phyloP scores from a whole-genome alignment of 2,888 invertebrate species.

The Augiades crinisus region DNA sequence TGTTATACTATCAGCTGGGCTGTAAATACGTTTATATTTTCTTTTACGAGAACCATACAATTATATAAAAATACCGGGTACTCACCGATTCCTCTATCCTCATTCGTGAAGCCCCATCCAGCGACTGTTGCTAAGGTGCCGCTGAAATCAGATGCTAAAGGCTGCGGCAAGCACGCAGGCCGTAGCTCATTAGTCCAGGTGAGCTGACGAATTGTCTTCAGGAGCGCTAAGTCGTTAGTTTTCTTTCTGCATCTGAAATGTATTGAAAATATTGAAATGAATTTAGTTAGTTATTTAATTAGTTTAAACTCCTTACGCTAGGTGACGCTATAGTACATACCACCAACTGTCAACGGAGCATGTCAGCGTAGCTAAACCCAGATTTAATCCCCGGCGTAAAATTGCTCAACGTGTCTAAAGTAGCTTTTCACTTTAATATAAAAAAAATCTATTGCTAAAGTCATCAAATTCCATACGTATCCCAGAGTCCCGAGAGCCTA shows the following conservation, averaged over 20 bases:
- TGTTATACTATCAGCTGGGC: no score
- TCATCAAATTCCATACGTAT: slow-evolving; percentile 2
- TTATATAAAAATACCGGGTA: no score
- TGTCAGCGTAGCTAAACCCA: no score
- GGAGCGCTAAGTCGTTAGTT: slow-evolving; percentile 85
- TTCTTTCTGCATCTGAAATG: slow-evolving; percentile 62
- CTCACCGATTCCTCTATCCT: slow-evolving; percentile 84
- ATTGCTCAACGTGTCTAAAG: slow-evolving; percentile 80
- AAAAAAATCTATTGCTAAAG: background rate
- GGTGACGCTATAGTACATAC: no score
- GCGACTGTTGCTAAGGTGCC: slow-evolving; percentile 86
- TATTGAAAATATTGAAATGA: no score
- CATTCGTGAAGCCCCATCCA: slow-evolving; percentile 94
- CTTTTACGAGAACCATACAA: no score
- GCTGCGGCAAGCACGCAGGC: slow-evolving; percentile 89
- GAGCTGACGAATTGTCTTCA: slow-evolving; percentile 85
- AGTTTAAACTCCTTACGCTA: no score
- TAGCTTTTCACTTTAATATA: no score
- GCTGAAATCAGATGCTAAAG: slow-evolving; percentile 72
- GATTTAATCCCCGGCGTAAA: no score
- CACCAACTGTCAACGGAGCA: no score
- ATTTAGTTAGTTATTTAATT: no score
- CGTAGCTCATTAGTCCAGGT: slow-evolving; percentile 85
- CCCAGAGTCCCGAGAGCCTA: background rate
- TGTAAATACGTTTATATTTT: no score